Conservation (phyloP, 2,888 invertebrate species). For the Agrotis ipsilon region DNA sequence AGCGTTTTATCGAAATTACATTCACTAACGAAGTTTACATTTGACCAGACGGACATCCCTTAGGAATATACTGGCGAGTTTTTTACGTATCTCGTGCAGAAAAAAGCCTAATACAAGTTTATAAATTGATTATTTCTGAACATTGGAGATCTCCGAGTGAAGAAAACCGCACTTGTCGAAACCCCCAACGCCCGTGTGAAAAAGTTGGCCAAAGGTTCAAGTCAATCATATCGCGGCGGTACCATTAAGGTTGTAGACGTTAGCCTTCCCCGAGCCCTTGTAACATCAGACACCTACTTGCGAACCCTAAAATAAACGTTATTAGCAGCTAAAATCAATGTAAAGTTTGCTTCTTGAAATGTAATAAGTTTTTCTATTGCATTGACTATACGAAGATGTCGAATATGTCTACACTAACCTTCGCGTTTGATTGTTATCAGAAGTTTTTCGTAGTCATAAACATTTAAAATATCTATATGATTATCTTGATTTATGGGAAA, state of each 20-base stretch:
- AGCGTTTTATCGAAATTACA: constrained; percentile 43
- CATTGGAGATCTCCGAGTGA: not conserved
- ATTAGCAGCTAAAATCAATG: constrained; percentile 31
- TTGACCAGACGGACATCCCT: constrained; percentile 25
- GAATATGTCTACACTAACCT: constrained; percentile 46
- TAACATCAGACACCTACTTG: constrained; percentile 12
- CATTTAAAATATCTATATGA: constrained; percentile 50
- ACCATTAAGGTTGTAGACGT: constrained; percentile 21
- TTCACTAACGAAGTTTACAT: constrained; percentile 42
- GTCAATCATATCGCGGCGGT: constrained; percentile 1
- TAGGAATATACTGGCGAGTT: not conserved
- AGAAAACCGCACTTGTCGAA: not conserved
- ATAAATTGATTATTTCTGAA: constrained; percentile 1
- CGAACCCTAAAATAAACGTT: constrained; percentile 35
- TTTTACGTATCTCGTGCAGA: not conserved
- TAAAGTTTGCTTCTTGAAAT: constrained; percentile 32
- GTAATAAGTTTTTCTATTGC: constrained; percentile 28
- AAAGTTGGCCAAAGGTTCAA: constrained; percentile 8
- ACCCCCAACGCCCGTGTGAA: not conserved
- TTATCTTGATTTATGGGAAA: constrained; percentile 52
- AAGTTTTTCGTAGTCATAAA: constrained; percentile 42
- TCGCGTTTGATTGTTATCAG: constrained; percentile 53
- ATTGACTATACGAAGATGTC: constrained; percentile 45
- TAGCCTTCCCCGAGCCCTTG: constrained; percentile 30
- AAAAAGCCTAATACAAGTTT: not conserved